A percentile compares a stretch with the other conserved stretches of the same genome.
These are phyloP conservation scores for Hyperopisus bebe DNA, from an alignment of 2,113 vertebrate species.

Conservation along the genomic window DNA sequence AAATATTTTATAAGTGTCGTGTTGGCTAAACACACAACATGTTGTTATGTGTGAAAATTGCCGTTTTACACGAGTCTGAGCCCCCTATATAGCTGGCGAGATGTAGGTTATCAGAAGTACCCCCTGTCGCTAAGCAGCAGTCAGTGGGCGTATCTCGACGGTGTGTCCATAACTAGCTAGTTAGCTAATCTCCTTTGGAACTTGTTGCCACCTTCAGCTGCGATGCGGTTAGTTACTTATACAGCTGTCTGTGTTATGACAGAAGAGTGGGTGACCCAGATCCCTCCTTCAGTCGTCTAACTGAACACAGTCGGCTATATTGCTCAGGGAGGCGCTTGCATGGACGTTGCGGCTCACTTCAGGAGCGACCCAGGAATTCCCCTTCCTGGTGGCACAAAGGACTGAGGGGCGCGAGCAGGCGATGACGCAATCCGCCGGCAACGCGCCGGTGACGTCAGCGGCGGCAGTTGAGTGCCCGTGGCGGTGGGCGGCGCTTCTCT, in stretches of 20 bases:
- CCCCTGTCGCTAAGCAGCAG: not conserved
- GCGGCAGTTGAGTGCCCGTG: not conserved
- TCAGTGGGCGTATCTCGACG: not conserved
- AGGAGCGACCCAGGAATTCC: slow-evolving; percentile 1
- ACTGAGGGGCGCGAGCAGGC: not conserved
- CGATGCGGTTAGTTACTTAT: not conserved
- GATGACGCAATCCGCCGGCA: slow-evolving; percentile 11
- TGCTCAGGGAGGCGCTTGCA: not conserved
- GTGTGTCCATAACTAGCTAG: not conserved
- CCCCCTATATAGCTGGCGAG: not conserved
- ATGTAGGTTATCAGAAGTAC: not conserved
- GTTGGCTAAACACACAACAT: not conserved
- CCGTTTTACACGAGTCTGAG: not conserved
- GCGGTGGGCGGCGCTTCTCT: not conserved
- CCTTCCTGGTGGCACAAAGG: not conserved
- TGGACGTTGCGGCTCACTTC: not conserved
- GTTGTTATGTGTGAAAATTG: not conserved
- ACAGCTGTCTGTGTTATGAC: not conserved
- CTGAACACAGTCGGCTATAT: not conserved
- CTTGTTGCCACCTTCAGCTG: not conserved
- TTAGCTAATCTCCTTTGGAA: not conserved
- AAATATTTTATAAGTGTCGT: no score
- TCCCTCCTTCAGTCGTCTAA: not conserved
- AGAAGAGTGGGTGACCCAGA: not conserved
- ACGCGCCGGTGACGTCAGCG: not conserved